Evolutionary conservation across 2,113 vertebrate genomes (phyloP).

Genomic region (Shinisaurus crocodilurus): DNA sequence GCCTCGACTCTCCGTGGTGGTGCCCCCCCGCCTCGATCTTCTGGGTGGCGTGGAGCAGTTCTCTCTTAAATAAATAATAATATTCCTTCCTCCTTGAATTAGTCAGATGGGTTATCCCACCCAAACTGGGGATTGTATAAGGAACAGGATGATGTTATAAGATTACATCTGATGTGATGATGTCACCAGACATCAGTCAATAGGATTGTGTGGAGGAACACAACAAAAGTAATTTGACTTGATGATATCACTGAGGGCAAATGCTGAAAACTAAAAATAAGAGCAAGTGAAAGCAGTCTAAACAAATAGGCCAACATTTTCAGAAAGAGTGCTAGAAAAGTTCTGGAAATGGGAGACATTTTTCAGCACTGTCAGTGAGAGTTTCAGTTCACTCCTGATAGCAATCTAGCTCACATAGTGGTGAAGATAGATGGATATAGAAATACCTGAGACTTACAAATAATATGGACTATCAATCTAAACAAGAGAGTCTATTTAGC

Average conservation of each 20-base stretch:
- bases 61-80: too few relatives aligned
- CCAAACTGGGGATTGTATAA: not conserved
- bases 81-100: not conserved
- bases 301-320: not conserved
- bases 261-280: not conserved
- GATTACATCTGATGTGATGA: not conserved
- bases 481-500: not conserved
- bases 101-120: not conserved
- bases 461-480: not conserved
- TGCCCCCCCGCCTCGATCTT: too few relatives aligned
- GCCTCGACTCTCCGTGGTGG: too few relatives aligned
- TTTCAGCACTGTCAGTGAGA: not conserved
- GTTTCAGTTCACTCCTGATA: not conserved
- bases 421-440: not conserved
- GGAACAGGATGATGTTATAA: not conserved
- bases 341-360: not conserved
- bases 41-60: too few relatives aligned
- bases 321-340: not conserved
- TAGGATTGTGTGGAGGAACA: not conserved
- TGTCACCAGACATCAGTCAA: not conserved
- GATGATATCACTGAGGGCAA: not conserved
- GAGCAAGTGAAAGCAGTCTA: not conserved
- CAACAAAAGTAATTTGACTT: not conserved
- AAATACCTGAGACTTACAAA: not conserved
- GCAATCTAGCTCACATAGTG: not conserved